These are phyloP conservation scores for Nibea albiflora DNA, from an alignment of 2,113 vertebrate genomes.

Conservation along the genomic window DNA sequence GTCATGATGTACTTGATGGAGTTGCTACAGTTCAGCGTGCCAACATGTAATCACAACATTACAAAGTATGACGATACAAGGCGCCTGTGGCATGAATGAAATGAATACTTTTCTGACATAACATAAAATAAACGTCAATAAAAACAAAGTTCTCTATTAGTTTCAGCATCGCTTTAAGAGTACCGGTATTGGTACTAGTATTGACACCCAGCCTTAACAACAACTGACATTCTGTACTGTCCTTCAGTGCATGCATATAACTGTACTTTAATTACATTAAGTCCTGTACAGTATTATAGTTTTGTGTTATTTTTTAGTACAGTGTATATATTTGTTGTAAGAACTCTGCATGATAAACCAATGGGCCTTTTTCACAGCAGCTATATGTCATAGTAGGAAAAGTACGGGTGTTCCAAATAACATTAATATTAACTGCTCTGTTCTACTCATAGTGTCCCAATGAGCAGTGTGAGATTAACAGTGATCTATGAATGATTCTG, in stretches of 20 bases:
- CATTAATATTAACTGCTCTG: not conserved
- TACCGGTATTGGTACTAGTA: too few species aligned
- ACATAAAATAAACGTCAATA: too few species aligned
- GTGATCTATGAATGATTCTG: not conserved
- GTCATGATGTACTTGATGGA: too few species aligned
- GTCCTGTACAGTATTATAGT: not conserved
- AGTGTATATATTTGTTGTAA: not conserved
- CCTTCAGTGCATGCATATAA: not conserved
- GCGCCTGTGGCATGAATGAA: too few species aligned
- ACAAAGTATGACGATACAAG: too few species aligned
- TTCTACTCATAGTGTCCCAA: not conserved
- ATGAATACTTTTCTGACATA: too few species aligned
- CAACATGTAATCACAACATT: too few species aligned
- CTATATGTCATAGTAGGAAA: not conserved
- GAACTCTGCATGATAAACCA: not conserved
- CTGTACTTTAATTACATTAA: not conserved
- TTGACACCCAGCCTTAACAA: too few species aligned
- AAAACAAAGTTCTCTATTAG: too few species aligned
- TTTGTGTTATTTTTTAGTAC: not conserved
- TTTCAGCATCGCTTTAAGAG: too few species aligned
- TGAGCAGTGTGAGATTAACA: not conserved
- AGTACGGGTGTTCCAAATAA: not conserved
- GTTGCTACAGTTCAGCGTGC: too few species aligned
- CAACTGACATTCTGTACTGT: not conserved
- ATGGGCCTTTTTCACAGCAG: not conserved